Percentiles rank a stretch among this genome's conserved stretches.
Evolutionary conservation across 2,113 vertebrate genomes (phyloP).

Genomic region (Oryzias melastigma): DNA sequence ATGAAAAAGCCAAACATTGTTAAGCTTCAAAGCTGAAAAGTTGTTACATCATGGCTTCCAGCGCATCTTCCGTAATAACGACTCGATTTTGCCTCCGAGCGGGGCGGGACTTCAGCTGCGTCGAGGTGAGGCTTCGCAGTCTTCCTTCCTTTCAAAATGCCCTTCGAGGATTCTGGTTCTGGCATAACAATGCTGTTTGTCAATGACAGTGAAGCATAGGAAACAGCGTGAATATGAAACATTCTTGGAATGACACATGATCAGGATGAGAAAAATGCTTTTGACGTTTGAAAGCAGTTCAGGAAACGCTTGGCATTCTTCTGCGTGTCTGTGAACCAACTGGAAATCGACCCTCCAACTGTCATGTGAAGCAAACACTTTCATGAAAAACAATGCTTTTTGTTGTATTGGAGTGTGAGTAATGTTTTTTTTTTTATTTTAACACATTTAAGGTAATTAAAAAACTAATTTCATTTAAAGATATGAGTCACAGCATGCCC

Average conservation of each 20-base stretch:
- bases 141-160: slow-evolving; percentile 51
- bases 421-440: not conserved
- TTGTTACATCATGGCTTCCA: slow-evolving; percentile 8
- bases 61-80: slow-evolving; percentile 16
- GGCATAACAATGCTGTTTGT: slow-evolving; percentile 13
- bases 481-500: slow-evolving; percentile 32
- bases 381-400: slow-evolving; percentile 18
- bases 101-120: slow-evolving; percentile 21
- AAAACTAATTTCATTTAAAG: not conserved
- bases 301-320: slow-evolving; percentile 54
- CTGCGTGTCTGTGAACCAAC: slow-evolving; percentile 25
- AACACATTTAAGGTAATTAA: no score
- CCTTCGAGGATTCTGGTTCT: slow-evolving; percentile 50
- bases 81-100: slow-evolving; percentile 40
- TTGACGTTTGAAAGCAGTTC: slow-evolving; percentile 32
- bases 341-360: slow-evolving; percentile 21
- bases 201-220: slow-evolving; percentile 1
- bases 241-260: slow-evolving; percentile 16
- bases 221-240: not conserved
- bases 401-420: slow-evolving; percentile 6
- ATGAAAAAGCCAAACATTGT: slow-evolving; percentile 25
- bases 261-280: slow-evolving; percentile 16
- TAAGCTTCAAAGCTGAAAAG: slow-evolving; percentile 29
- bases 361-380: not conserved
- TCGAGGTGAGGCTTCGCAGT: slow-evolving; percentile 12